These are phyloP conservation scores for Drosophila dunni DNA, from an alignment of 1,140 invertebrate genomes.

Conservation along the genomic window DNA sequence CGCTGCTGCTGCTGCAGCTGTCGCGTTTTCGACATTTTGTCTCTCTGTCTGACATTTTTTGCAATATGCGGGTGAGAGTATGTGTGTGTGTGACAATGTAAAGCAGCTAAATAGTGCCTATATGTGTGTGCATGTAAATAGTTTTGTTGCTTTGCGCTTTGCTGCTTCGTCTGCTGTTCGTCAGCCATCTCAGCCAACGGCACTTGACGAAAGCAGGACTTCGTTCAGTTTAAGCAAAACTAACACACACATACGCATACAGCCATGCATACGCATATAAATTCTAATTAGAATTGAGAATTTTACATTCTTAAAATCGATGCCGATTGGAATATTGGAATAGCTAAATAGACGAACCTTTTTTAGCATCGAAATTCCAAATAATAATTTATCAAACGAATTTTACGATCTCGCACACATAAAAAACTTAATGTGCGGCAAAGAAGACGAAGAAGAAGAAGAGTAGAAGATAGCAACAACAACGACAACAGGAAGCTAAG, in stretches of 20 bases:
- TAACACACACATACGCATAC: neutral
- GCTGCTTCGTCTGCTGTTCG: slow-evolving; percentile 24
- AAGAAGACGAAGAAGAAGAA: slow-evolving; percentile 36
- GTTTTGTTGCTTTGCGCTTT: slow-evolving; percentile 16
- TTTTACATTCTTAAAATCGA: too few relatives aligned
- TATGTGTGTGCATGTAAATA: slow-evolving; percentile 28
- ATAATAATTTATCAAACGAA: slow-evolving; percentile 82
- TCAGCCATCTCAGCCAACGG: slow-evolving; percentile 22
- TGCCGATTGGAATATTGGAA: neutral
- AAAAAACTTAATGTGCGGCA: slow-evolving; percentile 74
- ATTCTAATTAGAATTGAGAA: slow-evolving; percentile 18
- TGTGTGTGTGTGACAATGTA: slow-evolving; percentile 40
- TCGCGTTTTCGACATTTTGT: slow-evolving; percentile 68
- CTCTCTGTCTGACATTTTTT: slow-evolving; percentile 63
- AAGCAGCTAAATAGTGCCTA: slow-evolving; percentile 43
- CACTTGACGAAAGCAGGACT: slow-evolving; percentile 14
- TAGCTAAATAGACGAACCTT: slow-evolving; percentile 42
- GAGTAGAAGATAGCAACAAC: slow-evolving; percentile 12
- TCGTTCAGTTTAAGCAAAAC: slow-evolving; percentile 8
- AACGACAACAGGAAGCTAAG: slow-evolving; percentile 22
- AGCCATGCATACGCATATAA: neutral
- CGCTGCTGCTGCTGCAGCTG: slow-evolving; percentile 48
- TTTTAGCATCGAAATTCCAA: slow-evolving; percentile 59
- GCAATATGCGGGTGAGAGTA: slow-evolving; percentile 36
- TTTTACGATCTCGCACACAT: slow-evolving; percentile 74